Conservation (phyloP, 2,888 invertebrate species). For the Sisyra nigra region DNA sequence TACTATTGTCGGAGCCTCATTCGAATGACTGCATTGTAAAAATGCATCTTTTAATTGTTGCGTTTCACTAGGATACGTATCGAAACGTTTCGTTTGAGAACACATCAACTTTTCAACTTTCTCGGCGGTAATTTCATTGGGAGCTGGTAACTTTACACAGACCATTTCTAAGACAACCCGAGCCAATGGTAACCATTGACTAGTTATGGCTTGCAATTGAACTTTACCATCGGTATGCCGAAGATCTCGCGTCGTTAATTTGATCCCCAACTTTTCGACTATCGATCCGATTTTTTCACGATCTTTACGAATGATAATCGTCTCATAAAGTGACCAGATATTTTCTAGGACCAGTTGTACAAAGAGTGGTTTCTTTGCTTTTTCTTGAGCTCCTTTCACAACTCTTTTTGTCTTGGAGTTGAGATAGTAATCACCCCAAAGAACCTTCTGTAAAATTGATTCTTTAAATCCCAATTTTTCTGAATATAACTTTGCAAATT, state of each 20-base stretch:
- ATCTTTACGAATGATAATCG: constrained; percentile 57
- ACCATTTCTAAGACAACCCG: constrained; percentile 68
- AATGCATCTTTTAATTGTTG: constrained; percentile 53
- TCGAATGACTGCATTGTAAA: constrained; percentile 45
- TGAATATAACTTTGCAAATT: constrained; percentile 68
- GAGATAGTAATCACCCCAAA: constrained; percentile 92
- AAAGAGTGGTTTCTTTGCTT: constrained; percentile 84
- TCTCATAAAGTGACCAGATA: constrained; percentile 80
- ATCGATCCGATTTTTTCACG: constrained; percentile 54
- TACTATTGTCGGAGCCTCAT: constrained; percentile 49
- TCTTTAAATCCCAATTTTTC: constrained; percentile 50
- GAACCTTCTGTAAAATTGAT: constrained; percentile 53
- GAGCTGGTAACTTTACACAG: constrained; percentile 65
- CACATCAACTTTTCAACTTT: constrained; percentile 74
- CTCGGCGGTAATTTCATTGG: constrained; percentile 53
- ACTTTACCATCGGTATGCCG: constrained; percentile 60
- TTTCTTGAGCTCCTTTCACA: constrained; percentile 76
- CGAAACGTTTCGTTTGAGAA: constrained; percentile 49
- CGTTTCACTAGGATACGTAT: constrained; percentile 49
- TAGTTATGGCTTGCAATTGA: constrained; percentile 66
- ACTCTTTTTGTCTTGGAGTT: constrained; percentile 72
- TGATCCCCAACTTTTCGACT: constrained; percentile 61
- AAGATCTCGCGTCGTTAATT: constrained; percentile 57
- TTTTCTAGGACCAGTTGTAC: constrained; percentile 84
- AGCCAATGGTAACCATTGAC: constrained; percentile 83